Evolutionary conservation across 2,113 vertebrate genomes (phyloP), one percentile per base, ranked within the genome.

Genomic region (Passer domesticus): DNA sequence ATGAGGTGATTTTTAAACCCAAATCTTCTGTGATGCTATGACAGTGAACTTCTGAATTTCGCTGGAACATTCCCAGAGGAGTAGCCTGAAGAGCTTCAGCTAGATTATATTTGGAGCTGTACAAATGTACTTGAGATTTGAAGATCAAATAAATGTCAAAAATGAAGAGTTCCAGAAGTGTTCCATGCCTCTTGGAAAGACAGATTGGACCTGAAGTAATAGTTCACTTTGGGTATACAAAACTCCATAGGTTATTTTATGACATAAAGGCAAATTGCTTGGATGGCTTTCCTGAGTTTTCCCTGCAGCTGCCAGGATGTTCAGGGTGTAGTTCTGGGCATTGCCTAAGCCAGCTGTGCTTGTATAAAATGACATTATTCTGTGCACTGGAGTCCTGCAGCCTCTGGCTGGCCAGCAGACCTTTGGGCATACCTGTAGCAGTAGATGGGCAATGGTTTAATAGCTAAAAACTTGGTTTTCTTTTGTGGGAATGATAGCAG

Each of bases 261-360:
- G 25, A 9, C 2, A 12, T 30, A 37, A 66, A 78, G 76, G 23
- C 35, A 13, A 60, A 49, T 58, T 25, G 10, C 27, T 60, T 53
- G 11, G 11, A 19, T 44, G 9, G 4, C 44, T 79, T 86, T 43
- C 11, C 17, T 8, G 53, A 76, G 24, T 66, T 80, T 63, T 85
- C 49, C 30, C 2, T 11, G 33, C 13, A 24, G 76, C 86, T 68
- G 35, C 47, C 85, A 37, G 60, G n/a, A 30, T 6, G 25, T 6
- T 0, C 2, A 30, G 20, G 30, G 14, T 44, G 9, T 6, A 19
- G 41, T 60, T 88, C 14, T 33, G 39, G 53, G 6, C 1, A 1
- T 14, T 35, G 31, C 25, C 70, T 33, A 22, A 83, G n/a, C 13
- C 41, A 68, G 28, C 12, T 31, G 17, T 39, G n/a, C 6, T 28